A percentile compares a stretch with the other conserved stretches of the same genome.
Conservation (phyloP, 2,113 vertebrate species). For the Aramus guarauna region DNA sequence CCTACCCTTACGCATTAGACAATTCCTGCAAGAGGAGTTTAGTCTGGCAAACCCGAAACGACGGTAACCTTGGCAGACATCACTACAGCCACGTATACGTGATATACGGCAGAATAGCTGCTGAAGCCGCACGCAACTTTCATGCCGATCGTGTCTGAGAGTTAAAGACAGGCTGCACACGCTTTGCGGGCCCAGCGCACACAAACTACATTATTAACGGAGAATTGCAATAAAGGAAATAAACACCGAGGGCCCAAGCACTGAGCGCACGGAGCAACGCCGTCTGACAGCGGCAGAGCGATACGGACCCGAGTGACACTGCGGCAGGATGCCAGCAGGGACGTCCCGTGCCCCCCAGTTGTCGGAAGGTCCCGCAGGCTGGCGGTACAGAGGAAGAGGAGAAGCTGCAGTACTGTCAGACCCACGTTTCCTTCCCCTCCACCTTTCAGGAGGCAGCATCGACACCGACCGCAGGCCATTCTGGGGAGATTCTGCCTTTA, state of each 20-base stretch:
- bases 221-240: too few relatives aligned
- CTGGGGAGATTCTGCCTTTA: background rate
- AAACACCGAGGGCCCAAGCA: background rate
- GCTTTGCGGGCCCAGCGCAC: background rate
- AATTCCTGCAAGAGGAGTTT: background rate
- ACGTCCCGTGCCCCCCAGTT: background rate
- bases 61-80: background rate
- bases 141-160: fast-evolving
- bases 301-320: fast-evolving
- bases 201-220: fast-evolving
- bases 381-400: too few relatives aligned
- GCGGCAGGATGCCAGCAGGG: too few relatives aligned
- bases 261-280: background rate
- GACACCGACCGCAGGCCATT: too few relatives aligned
- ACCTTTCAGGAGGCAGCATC: background rate
- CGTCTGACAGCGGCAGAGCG: fast-evolving
- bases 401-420: background rate
- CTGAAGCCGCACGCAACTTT: background rate
- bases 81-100: fast-evolving
- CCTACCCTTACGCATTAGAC: background rate
- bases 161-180: fast-evolving
- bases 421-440: background rate
- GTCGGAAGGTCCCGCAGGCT: background rate
- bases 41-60: background rate
- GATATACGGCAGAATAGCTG: background rate